Evolutionary conservation across 2,797 vertebrate species (phyloP), one percentile per base, ranked within the genome.

Genomic region (Momotus momota): DNA sequence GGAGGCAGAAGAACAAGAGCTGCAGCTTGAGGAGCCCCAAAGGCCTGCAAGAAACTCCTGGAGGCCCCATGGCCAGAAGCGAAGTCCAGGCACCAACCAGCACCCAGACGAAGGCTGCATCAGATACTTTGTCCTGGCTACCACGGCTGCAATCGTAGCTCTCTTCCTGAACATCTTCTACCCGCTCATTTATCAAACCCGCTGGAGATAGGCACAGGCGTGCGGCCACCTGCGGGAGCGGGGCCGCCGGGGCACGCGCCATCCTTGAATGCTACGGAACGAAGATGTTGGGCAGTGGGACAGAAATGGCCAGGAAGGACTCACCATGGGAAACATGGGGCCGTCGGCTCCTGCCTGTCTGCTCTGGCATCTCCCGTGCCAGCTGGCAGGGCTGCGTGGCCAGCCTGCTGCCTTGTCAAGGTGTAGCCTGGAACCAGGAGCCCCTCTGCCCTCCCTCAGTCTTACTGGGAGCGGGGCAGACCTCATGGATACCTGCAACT

Each of bases 1-100:
- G 98, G 99, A 99, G 99, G 99, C 99, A 96, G 99, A 99, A 98
- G 99, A 99, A 62, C 98, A 99, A 91, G 98, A 98, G 55, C 92
- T 93, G 52, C 96, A 97, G 87, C 97, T 97, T 1, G 97, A 98
- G 96, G 93, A 92, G 2, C 86, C 97, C 41, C 96, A 97, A 94
- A 95, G 85, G 91, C 94, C 57, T 94, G 61, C 82, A 72, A 94
- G 97, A 94, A 97, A 93, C 73, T 92, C 93, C 71, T 98, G 98
- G 98, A 97, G 97, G 93, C 96, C 96, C 81, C 95, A 73, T 38
- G 94, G 88, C 88, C 97, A 91, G 91, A 93, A 96, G 96, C 86
- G 35, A 90, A 97, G 94, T 93, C 97, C 92, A 2, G 96, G 97
- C 86, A 73, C 93, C 86, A 93, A 93, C 7, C 97, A 96, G 88